Conservation (phyloP, 2,113 vertebrate species). For the Solenodon paradoxus region DNA sequence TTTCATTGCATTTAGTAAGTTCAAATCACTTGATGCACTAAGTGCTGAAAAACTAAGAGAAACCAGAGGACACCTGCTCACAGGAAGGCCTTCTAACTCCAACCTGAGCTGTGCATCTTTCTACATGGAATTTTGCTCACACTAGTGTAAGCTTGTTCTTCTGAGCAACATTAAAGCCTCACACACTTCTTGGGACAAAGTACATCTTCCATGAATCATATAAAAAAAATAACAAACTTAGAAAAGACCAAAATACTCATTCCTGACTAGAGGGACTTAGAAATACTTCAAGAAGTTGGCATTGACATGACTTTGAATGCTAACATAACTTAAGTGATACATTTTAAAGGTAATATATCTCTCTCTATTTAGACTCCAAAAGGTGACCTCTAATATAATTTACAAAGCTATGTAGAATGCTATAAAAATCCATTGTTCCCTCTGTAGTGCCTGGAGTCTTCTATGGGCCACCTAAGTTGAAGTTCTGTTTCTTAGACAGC, state of each 20-base stretch:
- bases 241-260: neutral
- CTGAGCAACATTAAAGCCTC: neutral
- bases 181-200: neutral
- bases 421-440: neutral
- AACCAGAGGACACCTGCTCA: neutral
- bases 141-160: neutral
- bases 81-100: neutral
- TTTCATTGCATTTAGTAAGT: neutral
- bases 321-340: neutral
- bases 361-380: neutral
- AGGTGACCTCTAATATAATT: neutral
- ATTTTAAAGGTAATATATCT: neutral
- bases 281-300: neutral
- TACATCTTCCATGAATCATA: neutral
- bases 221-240: neutral
- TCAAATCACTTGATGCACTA: neutral
- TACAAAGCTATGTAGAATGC: neutral
- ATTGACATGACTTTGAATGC: neutral
- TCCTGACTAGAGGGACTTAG: neutral
- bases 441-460: neutral
- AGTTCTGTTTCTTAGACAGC: neutral
- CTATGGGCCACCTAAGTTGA: neutral
- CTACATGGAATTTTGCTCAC: neutral
- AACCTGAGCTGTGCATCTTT: neutral
- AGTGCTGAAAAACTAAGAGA: neutral